Evolutionary conservation across 2,888 invertebrate genomes (phyloP), one percentile per base, ranked within the genome.

Genomic region (Oxycera nigricornis): DNA sequence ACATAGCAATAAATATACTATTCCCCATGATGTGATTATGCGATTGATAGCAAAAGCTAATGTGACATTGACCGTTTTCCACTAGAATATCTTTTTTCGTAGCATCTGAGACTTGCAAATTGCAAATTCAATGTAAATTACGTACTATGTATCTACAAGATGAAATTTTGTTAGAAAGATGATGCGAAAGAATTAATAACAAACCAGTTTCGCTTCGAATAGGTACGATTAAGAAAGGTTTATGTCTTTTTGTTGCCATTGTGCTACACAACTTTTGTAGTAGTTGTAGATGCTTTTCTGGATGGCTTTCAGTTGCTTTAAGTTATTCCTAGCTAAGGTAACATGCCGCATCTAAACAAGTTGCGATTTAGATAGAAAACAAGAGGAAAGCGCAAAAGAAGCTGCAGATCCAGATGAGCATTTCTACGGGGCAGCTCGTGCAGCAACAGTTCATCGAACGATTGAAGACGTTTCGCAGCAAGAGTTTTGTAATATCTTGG

Each of bases 381-480:
- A 14, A 55, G 24, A n/a, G n/a, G 17, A 50, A 50, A n/a, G 24
- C 11, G 4, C 55, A 55, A 20, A 22, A 55, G 55, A 22, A 55
- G 24, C 17, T n/a, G 50, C 22, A 55, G 24, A 17, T 22, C 11
- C 17, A n/a, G 17, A n/a, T n/a, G n/a, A n/a, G n/a, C n/a, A n/a
- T n/a, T n/a, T n/a, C n/a, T n/a, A n/a, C n/a, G n/a, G n/a, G n/a
- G n/a, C n/a, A n/a, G n/a, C n/a, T n/a, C n/a, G n/a, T n/a, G n/a
- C n/a, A n/a, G 68, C 68, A 68, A 68, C 68, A 68, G 68, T 68
- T 68, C 68, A 68, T 50, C 52, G 68, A 68, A 68, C 68, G 68
- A 46, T n/a, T n/a, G n/a, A n/a, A n/a, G n/a, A n/a, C n/a, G n/a
- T n/a, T n/a, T n/a, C n/a, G n/a, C n/a, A n/a, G n/a, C n/a, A n/a